These are phyloP conservation scores for Temnothorax rugatulus DNA, from an alignment of 2,888 invertebrate species.

Conservation along the genomic window DNA sequence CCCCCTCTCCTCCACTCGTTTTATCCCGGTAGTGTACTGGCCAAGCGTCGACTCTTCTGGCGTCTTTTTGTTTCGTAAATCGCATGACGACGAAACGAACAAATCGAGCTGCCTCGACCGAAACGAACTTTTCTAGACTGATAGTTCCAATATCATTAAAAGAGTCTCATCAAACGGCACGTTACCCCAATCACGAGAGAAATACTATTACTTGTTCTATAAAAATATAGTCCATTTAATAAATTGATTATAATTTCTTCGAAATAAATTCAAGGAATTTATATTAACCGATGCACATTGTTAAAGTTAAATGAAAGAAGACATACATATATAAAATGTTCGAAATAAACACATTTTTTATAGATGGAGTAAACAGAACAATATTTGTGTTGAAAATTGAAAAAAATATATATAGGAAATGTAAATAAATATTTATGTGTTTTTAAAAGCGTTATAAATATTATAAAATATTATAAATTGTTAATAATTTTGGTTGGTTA, in stretches of 20 bases:
- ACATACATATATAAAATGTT: not conserved
- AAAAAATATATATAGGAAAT: not conserved
- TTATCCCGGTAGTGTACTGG: constrained; percentile 7
- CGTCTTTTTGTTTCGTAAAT: constrained; percentile 29
- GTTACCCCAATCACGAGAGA: not conserved
- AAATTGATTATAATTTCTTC: not conserved
- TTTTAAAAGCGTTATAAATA: not conserved
- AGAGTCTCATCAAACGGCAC: not conserved
- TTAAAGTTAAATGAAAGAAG: not conserved
- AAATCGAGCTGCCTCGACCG: not conserved
- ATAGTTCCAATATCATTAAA: constrained; percentile 4
- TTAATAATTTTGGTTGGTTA: not conserved
- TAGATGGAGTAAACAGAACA: not conserved
- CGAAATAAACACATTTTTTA: not conserved
- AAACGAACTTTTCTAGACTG: constrained; percentile 3
- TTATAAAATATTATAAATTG: constrained; percentile 6
- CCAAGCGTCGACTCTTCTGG: not conserved
- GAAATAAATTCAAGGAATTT: not conserved
- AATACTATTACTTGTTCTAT: not conserved
- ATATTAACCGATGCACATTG: not conserved
- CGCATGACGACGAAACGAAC: constrained; percentile 6
- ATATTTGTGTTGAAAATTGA: not conserved
- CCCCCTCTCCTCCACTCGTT: constrained; percentile 6
- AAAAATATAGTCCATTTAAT: constrained; percentile 14
- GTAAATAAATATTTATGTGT: not conserved